These are phyloP conservation scores for Cyaniris semiargus DNA, from an alignment of 2,888 invertebrate genomes.

Conservation along the genomic window DNA sequence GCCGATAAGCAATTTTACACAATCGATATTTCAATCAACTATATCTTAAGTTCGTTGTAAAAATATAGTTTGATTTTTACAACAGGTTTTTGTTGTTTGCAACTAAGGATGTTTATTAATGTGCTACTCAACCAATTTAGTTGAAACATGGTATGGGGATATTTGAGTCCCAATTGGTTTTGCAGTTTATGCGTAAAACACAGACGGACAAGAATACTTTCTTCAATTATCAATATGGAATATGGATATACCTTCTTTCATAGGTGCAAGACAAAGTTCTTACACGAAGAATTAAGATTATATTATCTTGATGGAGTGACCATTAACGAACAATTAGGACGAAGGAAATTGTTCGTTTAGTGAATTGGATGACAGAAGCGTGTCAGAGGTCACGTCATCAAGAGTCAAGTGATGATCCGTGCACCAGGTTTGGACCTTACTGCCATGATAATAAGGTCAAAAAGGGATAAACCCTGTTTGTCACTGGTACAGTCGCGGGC, in stretches of 20 bases:
- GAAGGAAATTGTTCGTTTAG: conserved; percentile 62
- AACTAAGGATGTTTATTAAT: too few species aligned
- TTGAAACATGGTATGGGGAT: too few species aligned
- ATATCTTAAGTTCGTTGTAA: background rate
- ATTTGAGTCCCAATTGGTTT: too few species aligned
- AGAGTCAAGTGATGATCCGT: conserved; percentile 41
- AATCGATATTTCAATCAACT: background rate
- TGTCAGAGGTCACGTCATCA: conserved; percentile 55
- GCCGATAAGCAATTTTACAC: conserved; percentile 28
- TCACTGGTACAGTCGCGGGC: background rate
- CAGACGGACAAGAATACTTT: too few species aligned
- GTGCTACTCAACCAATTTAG: too few species aligned
- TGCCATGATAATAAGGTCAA: background rate
- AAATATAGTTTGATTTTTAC: background rate
- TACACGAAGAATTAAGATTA: background rate
- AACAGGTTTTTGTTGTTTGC: background rate
- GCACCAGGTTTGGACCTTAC: conserved; percentile 34
- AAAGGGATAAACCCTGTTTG: background rate
- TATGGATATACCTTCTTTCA: too few species aligned
- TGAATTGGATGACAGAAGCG: conserved; percentile 46
- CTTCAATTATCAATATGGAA: too few species aligned
- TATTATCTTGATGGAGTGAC: conserved; percentile 35
- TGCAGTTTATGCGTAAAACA: too few species aligned
- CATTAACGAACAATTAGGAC: conserved; percentile 44
- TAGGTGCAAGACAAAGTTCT: background rate